phyloP scores from a whole-genome alignment of 2,888 invertebrate genomes.

The Keiferia lycopersicella region DNA sequence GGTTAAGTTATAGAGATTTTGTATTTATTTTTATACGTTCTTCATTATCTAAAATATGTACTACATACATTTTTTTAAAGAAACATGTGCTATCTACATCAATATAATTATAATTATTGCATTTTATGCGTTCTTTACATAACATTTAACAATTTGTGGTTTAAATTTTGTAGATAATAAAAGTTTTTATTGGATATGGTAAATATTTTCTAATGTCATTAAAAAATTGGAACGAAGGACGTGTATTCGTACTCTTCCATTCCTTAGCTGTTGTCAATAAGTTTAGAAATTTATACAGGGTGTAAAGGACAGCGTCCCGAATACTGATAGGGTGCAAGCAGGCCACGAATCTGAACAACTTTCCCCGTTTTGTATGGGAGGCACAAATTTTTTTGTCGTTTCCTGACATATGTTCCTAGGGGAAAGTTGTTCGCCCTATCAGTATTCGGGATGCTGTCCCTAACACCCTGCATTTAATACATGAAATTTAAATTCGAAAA shows the following conservation, averaged over 20 bases:
- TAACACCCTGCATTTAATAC: too few relatives aligned
- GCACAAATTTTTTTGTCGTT: too few relatives aligned
- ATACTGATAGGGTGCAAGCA: too few relatives aligned
- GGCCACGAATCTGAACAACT: too few relatives aligned
- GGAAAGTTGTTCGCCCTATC: too few relatives aligned
- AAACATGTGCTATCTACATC: conserved; percentile 56
- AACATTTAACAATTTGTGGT: conserved; percentile 31
- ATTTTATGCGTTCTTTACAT: conserved; percentile 58
- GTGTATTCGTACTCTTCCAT: neutral
- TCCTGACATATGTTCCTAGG: too few relatives aligned
- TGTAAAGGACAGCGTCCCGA: too few relatives aligned
- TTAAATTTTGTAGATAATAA: neutral
- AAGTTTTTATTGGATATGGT: conserved; percentile 13
- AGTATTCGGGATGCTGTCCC: too few relatives aligned
- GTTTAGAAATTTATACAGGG: neutral
- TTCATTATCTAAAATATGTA: conserved; percentile 48
- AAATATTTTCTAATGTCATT: neutral
- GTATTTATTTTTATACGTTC: conserved; percentile 32
- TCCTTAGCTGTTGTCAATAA: conserved; percentile 9
- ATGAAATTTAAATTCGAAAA: too few relatives aligned
- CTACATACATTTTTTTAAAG: conserved; percentile 49
- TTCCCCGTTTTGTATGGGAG: too few relatives aligned
- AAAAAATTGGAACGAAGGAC: conserved; percentile 11
- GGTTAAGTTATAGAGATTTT: conserved; percentile 32
- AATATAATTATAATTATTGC: conserved; percentile 54